These are phyloP conservation scores for Drosophila borealis DNA, from an alignment of 2,888 invertebrate species.

Conservation along the genomic window DNA sequence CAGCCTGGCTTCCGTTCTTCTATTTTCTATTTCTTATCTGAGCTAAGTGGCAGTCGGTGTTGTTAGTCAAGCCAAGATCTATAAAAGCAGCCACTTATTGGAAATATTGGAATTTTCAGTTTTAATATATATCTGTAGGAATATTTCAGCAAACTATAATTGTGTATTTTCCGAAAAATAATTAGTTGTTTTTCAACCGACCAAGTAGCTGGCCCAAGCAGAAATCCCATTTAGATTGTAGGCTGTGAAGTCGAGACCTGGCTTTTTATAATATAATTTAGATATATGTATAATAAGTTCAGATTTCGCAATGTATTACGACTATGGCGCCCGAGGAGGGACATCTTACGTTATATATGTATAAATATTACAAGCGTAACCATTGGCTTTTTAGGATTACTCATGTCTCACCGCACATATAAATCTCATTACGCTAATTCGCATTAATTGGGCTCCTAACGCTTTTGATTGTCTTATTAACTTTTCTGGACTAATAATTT, in stretches of 20 bases:
- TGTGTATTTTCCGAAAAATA: too few relatives aligned
- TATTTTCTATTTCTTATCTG: background rate
- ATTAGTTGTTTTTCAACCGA: too few relatives aligned
- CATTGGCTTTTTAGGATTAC: too few relatives aligned
- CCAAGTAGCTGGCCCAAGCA: too few relatives aligned
- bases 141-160: background rate
- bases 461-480: conserved; percentile 1
- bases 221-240: too few relatives aligned
- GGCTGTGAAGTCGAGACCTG: too few relatives aligned
- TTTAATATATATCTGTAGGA: background rate
- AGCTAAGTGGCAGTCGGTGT: conserved; percentile 3
- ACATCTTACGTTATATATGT: too few relatives aligned
- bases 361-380: too few relatives aligned
- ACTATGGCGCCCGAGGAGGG: background rate
- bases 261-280: too few relatives aligned
- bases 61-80: background rate
- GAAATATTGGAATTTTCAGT: too few relatives aligned
- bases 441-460: conserved; percentile 1
- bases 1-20: background rate
- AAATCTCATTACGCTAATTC: conserved; percentile 1
- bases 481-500: background rate
- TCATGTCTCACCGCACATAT: background rate
- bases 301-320: too few relatives aligned
- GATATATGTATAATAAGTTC: too few relatives aligned
- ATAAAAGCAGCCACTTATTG: background rate